phyloP scores from a whole-genome alignment of 2,797 vertebrate genomes.

The Benthosema pterotum region DNA sequence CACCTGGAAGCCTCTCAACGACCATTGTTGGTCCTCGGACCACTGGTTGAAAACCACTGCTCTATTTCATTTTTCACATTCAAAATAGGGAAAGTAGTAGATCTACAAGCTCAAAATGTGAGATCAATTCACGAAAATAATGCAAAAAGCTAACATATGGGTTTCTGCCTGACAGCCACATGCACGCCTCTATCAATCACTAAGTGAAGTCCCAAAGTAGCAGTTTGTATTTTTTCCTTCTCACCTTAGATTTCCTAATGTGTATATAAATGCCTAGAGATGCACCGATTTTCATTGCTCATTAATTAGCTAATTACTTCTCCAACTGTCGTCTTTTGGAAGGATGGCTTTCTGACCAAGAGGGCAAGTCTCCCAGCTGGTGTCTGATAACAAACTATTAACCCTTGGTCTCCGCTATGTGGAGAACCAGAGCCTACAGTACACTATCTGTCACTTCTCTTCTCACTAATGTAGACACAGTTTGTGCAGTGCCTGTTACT shows the following conservation, averaged over 20 bases:
- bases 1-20: no score
- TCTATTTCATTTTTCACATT: no score
- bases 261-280: constrained; percentile 53
- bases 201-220: constrained; percentile 7
- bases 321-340: constrained; percentile 75
- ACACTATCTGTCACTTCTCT: constrained; percentile 9
- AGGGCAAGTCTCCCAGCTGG: constrained; percentile 76
- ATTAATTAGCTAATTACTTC: constrained; percentile 79
- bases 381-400: constrained; percentile 73
- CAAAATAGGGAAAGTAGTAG: no score
- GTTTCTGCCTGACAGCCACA: no score
- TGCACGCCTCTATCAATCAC: constrained; percentile 9
- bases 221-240: constrained; percentile 20
- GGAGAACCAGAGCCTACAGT: constrained; percentile 34
- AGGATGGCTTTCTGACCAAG: constrained; percentile 71
- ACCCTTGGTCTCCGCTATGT: constrained; percentile 59
- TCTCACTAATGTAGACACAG: constrained; percentile 24
- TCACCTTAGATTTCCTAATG: constrained; percentile 41
- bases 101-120: no score
- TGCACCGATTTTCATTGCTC: constrained; percentile 72
- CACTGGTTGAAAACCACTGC: no score
- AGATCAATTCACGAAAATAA: no score
- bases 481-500: neutral
- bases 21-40: no score
- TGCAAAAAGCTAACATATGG: no score